Evolutionary conservation across 2,113 vertebrate species (phyloP).

Genomic region (Athene noctua): DNA sequence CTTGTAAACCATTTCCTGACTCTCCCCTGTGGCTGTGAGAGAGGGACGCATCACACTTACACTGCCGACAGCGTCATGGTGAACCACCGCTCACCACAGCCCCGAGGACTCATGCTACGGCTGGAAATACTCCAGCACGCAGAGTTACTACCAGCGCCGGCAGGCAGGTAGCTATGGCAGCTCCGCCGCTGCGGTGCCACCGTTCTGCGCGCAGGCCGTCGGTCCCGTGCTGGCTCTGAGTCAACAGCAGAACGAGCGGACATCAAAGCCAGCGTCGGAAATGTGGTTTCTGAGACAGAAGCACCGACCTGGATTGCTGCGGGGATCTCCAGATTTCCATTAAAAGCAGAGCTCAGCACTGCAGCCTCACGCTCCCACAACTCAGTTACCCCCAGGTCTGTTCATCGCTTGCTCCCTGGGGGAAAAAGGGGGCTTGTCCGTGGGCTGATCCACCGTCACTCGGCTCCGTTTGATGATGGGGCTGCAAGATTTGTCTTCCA

Average conservation of each 20-base stretch:
- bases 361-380: not conserved
- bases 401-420: not conserved
- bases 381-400: accelerated
- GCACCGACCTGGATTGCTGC: not conserved
- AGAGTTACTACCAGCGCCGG: not conserved
- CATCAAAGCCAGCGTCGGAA: not conserved
- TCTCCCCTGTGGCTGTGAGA: not conserved
- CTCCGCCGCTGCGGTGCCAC: not conserved
- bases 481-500: not conserved
- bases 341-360: accelerated
- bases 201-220: accelerated
- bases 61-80: not conserved
- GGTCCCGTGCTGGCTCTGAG: not conserved
- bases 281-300: not conserved
- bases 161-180: not conserved
- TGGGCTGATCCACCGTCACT: not conserved
- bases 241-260: not conserved
- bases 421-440: not conserved
- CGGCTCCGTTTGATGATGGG: not conserved
- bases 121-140: not conserved
- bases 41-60: not conserved
- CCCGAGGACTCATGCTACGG: not conserved
- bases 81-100: not conserved
- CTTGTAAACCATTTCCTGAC: conserved; percentile 15
- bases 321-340: not conserved